Evolutionary conservation across 2,888 invertebrate species (phyloP).

Genomic region (Drosophila setosimentum): DNA sequence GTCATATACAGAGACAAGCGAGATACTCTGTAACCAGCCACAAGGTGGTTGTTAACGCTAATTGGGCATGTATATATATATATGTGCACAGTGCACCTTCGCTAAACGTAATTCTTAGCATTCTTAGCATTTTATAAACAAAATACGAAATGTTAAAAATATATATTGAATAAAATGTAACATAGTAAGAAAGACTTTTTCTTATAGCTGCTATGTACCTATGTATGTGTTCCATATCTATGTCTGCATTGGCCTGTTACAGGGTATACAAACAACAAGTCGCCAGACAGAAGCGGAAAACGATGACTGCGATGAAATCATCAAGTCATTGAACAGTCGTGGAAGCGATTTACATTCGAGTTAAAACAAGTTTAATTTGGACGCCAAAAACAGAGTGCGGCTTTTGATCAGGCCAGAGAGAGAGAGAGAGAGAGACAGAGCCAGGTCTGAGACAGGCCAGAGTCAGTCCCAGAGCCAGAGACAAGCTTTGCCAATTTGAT

Average conservation of each 20-base stretch:
- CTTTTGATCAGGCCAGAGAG: slow-evolving; percentile 3
- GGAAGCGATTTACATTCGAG: slow-evolving; percentile 34
- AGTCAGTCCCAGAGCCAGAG: neutral
- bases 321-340: slow-evolving; percentile 34
- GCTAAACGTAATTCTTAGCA: too few relatives aligned
- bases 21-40: neutral
- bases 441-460: neutral
- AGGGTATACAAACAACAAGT: slow-evolving; percentile 5
- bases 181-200: neutral
- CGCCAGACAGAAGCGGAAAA: neutral
- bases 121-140: too few relatives aligned
- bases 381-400: slow-evolving; percentile 6
- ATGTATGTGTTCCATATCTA: neutral
- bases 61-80: neutral
- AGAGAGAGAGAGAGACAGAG: neutral
- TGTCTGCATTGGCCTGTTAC: too few relatives aligned
- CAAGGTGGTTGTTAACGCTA: neutral
- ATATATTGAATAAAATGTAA: neutral
- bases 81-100: too few relatives aligned
- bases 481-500: slow-evolving; percentile 30
- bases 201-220: neutral
- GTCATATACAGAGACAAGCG: neutral
- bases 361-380: slow-evolving; percentile 37
- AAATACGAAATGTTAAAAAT: neutral
- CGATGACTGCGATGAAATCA: slow-evolving; percentile 37